Conservation (phyloP, 2,113 vertebrate species). For the Hippocampus abdominalis region DNA sequence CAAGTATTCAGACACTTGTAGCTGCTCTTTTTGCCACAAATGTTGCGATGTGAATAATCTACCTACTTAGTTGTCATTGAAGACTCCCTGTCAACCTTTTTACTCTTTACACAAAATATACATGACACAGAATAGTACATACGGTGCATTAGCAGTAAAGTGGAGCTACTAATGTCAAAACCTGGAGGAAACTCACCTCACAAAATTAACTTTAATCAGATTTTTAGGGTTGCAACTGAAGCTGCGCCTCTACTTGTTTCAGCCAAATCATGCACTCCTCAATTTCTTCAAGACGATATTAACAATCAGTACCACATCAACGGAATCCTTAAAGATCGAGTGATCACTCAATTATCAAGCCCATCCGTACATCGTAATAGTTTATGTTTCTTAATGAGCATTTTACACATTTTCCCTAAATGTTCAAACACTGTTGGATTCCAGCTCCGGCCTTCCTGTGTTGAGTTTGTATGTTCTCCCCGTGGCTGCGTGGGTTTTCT, state of each 20-base stretch:
- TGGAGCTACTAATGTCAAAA: background rate
- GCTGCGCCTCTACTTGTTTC: background rate
- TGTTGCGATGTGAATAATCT: too few species aligned
- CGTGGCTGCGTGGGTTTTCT: too few species aligned
- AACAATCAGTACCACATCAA: background rate
- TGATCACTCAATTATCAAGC: background rate
- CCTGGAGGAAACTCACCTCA: too few species aligned
- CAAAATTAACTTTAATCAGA: too few species aligned
- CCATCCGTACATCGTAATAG: background rate
- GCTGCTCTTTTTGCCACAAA: too few species aligned
- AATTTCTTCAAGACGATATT: background rate
- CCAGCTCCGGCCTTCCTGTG: too few species aligned
- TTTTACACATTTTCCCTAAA: background rate
- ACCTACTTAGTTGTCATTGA: too few species aligned
- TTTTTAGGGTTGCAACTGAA: background rate
- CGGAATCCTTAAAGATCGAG: background rate
- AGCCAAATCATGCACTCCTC: background rate
- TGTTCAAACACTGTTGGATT: background rate
- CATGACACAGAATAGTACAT: background rate
- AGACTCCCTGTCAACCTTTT: background rate
- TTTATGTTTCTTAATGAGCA: background rate
- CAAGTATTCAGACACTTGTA: background rate
- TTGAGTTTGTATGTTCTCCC: too few species aligned
- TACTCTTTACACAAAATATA: background rate
- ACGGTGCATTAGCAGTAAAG: background rate